These are phyloP conservation scores for Tolypeutes matacus DNA, from an alignment of 2,797 vertebrate genomes.

Conservation along the genomic window DNA sequence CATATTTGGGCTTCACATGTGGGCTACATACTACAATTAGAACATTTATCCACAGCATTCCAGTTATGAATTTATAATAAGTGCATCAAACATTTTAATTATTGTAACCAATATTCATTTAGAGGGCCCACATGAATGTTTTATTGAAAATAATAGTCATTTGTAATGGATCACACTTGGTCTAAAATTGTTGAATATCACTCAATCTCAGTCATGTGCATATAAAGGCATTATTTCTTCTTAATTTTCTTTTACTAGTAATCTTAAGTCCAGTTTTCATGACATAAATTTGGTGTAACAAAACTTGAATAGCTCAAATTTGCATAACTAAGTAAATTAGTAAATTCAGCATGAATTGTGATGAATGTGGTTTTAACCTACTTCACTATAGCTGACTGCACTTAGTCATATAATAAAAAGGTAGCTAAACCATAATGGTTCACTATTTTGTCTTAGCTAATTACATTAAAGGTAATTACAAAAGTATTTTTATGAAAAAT, in stretches of 20 bases:
- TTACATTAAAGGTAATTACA: background rate
- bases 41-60: background rate
- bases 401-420: background rate
- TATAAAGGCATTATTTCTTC: background rate
- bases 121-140: background rate
- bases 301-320: slow-evolving; percentile 10
- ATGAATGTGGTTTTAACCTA: background rate
- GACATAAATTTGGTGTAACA: background rate
- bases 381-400: background rate
- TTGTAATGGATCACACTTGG: background rate
- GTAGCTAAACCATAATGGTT: background rate
- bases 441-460: background rate
- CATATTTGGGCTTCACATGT: background rate
- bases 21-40: background rate
- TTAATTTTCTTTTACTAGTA: slow-evolving; percentile 38
- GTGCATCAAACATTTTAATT: background rate
- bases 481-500: slow-evolving; percentile 1
- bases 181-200: background rate
- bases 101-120: background rate
- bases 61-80: background rate
- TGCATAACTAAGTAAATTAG: slow-evolving; percentile 24
- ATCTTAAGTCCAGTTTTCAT: background rate
- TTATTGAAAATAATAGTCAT: slow-evolving; percentile 14
- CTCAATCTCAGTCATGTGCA: background rate
- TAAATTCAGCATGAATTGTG: slow-evolving; percentile 8